Conservation (phyloP, 1,140 invertebrate species). For the Drosophila oshimai region DNA sequence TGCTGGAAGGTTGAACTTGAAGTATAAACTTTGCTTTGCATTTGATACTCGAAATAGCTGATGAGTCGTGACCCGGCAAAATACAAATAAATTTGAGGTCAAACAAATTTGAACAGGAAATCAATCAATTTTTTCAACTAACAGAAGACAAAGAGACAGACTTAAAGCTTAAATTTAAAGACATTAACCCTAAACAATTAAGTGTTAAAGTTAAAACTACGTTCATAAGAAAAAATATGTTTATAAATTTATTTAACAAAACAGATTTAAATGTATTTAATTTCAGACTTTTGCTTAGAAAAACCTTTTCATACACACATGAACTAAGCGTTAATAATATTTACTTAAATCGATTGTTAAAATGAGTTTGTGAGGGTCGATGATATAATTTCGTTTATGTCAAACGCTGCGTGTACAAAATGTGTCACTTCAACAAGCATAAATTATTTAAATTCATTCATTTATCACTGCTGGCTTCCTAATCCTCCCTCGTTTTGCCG, state of each 20-base stretch:
- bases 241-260: not conserved
- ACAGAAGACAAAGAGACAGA: not conserved
- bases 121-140: constrained; percentile 29
- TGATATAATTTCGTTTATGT: not conserved
- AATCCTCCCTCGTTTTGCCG: not conserved
- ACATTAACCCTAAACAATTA: too few relatives aligned
- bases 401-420: not conserved
- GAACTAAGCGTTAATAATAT: not conserved
- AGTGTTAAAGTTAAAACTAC: too few relatives aligned
- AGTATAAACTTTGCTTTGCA: constrained; percentile 25
- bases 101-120: constrained; percentile 15
- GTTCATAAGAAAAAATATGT: too few relatives aligned
- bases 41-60: constrained; percentile 14
- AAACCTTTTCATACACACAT: too few relatives aligned
- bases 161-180: not conserved
- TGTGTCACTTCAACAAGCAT: not conserved
- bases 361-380: not conserved
- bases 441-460: constrained; percentile 5
- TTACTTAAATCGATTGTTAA: not conserved
- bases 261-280: too few relatives aligned
- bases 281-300: too few relatives aligned
- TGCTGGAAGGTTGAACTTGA: constrained; percentile 33
- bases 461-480: constrained; percentile 9
- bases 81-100: constrained; percentile 33
- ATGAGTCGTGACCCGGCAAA: constrained; percentile 26